phyloP scores from a whole-genome alignment of 2,113 vertebrate genomes.

The Atlantisia rogersi region DNA sequence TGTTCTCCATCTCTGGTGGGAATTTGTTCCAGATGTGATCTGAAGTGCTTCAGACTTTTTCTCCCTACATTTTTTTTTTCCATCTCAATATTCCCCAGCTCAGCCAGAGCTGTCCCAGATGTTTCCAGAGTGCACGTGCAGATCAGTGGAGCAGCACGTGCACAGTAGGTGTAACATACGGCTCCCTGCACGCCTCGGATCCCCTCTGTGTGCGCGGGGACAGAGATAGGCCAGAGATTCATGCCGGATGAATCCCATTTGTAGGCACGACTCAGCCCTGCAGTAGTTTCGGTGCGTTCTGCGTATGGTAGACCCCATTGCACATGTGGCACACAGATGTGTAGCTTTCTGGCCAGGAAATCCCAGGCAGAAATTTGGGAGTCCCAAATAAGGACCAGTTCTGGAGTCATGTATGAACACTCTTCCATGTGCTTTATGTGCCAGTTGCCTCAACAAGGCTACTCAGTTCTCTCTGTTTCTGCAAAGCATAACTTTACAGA shows the following conservation, averaged over 20 bases:
- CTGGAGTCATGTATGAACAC: not conserved
- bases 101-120: not conserved
- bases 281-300: not conserved
- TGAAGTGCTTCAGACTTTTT: not conserved
- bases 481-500: not conserved
- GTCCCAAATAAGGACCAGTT: not conserved
- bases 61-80: not conserved
- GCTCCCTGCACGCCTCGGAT: not conserved
- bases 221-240: not conserved
- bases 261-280: not conserved
- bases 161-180: not conserved
- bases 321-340: not conserved
- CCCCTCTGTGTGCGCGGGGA: fast-evolving
- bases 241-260: fast-evolving
- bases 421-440: not conserved
- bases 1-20: not conserved
- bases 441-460: not conserved
- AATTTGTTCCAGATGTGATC: not conserved
- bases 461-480: not conserved
- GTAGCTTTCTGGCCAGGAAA: not conserved
- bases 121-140: not conserved
- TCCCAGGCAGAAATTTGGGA: not conserved
- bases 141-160: not conserved
- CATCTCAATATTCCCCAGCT: not conserved
- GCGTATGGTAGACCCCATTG: fast-evolving